These are phyloP conservation scores for Rhabdophis nuchalis DNA, from an alignment of 2,797 vertebrate species.

Conservation along the genomic window DNA sequence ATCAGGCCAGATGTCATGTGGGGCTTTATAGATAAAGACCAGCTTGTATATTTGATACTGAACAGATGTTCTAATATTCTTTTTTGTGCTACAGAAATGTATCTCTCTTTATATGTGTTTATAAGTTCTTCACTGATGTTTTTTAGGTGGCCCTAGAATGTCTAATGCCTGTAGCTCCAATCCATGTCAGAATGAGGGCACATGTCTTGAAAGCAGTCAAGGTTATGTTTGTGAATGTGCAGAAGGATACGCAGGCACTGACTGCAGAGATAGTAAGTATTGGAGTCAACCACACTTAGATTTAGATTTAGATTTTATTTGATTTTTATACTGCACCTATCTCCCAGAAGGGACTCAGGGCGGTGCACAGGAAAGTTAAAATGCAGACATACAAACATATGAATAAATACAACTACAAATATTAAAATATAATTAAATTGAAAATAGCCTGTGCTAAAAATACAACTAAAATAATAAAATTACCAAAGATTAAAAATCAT, in stretches of 20 bases:
- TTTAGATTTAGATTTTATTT: no score
- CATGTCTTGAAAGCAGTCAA: slow-evolving; percentile 66
- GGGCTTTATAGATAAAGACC: not conserved
- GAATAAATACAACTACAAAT: no score
- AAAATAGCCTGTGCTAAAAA: no score
- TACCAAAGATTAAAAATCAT: no score
- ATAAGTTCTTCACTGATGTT: slow-evolving; percentile 12
- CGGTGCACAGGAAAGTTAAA: no score
- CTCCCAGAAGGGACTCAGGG: no score
- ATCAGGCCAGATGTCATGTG: not conserved
- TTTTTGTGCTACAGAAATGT: not conserved
- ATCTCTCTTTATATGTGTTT: not conserved
- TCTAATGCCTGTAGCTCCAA: slow-evolving; percentile 61
- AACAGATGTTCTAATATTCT: not conserved
- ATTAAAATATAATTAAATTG: no score
- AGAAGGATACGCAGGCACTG: slow-evolving; percentile 63
- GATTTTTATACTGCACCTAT: no score
- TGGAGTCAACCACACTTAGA: rapidly evolving
- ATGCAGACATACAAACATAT: no score
- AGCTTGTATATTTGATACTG: not conserved
- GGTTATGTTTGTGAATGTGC: slow-evolving; percentile 71
- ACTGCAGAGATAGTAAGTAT: slow-evolving; percentile 71
- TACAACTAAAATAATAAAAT: no score
- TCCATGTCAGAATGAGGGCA: slow-evolving; percentile 71
- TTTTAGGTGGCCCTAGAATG: slow-evolving; percentile 47